Evolutionary conservation across 2,797 vertebrate species (phyloP).

Genomic region (Cryptoprocta ferox): DNA sequence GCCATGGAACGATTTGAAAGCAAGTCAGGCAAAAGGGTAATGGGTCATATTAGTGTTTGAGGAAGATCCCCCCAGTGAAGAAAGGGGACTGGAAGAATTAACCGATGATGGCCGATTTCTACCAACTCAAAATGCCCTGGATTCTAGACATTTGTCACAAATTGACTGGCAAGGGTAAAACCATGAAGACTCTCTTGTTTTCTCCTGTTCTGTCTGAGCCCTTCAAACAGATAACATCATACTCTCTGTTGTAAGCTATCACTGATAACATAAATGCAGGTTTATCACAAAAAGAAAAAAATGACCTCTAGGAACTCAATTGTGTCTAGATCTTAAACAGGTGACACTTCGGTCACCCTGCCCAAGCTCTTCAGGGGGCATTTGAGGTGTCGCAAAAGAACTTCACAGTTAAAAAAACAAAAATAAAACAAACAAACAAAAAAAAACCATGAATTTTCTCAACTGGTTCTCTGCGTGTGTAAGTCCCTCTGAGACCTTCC

Average conservation of each 20-base stretch:
- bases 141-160: neutral
- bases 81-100: neutral
- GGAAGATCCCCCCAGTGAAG: neutral
- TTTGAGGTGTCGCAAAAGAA: neutral
- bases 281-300: neutral
- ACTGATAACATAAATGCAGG: neutral
- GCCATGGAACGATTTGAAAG: neutral
- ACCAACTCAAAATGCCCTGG: neutral
- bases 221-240: neutral
- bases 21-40: neutral
- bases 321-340: neutral
- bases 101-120: neutral
- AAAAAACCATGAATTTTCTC: neutral
- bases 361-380: neutral
- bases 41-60: neutral
- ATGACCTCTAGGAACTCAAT: neutral
- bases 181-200: neutral
- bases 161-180: neutral
- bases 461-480: neutral
- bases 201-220: neutral
- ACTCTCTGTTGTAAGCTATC: neutral
- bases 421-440: too few relatives aligned
- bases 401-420: neutral
- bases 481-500: neutral
- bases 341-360: neutral